A percentile compares a stretch with the other conserved stretches of the same genome.
Conservation (phyloP, 2,888 invertebrate species). For the Linyphia triangularis region DNA sequence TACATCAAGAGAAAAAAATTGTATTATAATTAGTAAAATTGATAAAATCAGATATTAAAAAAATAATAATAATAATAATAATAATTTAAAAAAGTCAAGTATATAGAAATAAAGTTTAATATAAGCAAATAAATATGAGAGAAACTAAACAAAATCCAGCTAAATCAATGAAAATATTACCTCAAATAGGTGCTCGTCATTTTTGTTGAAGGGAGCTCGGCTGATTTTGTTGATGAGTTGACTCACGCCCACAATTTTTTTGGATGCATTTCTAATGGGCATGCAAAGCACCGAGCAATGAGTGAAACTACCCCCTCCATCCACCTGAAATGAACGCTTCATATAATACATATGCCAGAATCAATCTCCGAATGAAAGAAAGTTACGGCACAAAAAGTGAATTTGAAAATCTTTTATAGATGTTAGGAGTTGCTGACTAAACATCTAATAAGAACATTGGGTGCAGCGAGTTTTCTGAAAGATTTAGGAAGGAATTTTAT, state of each 20-base stretch:
- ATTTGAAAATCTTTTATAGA: too few species aligned
- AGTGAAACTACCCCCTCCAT: slow-evolving; percentile 89
- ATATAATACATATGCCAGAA: background rate
- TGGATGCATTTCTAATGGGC: slow-evolving; percentile 96
- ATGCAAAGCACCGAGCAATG: slow-evolving; percentile 95
- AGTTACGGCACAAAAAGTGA: too few species aligned
- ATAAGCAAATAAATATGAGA: background rate
- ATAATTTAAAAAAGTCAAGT: background rate
- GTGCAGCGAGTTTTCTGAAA: too few species aligned
- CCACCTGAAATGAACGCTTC: slow-evolving; percentile 81
- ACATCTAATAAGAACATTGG: too few species aligned
- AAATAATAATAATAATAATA: background rate
- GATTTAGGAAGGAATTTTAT: too few species aligned
- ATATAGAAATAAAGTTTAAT: background rate
- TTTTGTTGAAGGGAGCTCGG: slow-evolving; percentile 92
- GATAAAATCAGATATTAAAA: too few species aligned
- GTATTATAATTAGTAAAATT: too few species aligned
- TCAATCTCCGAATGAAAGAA: too few species aligned
- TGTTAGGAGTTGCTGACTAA: too few species aligned
- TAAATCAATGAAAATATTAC: too few species aligned
- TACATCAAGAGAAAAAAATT: too few species aligned
- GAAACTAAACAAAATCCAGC: too few species aligned
- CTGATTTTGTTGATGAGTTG: slow-evolving; percentile 95
- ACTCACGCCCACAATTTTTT: slow-evolving; percentile 95
- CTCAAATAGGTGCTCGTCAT: slow-evolving; percentile 97